These are phyloP conservation scores for Corythaeola cristata DNA, from an alignment of 2,113 vertebrate genomes.

Conservation along the genomic window DNA sequence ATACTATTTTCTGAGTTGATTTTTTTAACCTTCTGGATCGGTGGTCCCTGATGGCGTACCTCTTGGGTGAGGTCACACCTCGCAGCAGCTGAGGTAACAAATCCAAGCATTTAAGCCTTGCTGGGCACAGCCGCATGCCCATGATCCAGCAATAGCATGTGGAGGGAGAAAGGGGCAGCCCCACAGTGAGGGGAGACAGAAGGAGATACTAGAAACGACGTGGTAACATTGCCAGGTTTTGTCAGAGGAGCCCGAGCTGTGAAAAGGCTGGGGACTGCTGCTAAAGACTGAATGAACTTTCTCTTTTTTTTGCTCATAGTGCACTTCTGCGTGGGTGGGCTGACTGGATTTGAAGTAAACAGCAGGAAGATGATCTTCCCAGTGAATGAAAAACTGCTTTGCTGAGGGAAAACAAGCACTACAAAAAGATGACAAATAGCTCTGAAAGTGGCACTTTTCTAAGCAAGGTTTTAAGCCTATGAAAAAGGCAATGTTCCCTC, in stretches of 20 bases:
- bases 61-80: not conserved
- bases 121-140: not conserved
- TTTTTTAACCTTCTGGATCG: not conserved
- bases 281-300: not conserved
- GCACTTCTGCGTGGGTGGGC: not conserved
- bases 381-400: slow-evolving; percentile 12
- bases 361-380: slow-evolving; percentile 9
- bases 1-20: not conserved
- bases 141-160: fast-evolving
- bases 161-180: not conserved
- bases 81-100: not conserved
- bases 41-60: not conserved
- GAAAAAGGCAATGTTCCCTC: not conserved
- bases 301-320: not conserved
- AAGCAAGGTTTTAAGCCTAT: not conserved
- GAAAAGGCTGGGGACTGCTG: not conserved
- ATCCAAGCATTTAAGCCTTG: not conserved
- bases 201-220: not conserved
- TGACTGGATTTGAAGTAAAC: slow-evolving; percentile 7
- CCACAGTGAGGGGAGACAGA: not conserved
- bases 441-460: not conserved
- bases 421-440: not conserved
- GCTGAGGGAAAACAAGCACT: not conserved
- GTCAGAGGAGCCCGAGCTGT: not conserved
- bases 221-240: not conserved